These are phyloP conservation scores for Chelmon rostratus DNA, from an alignment of 2,797 vertebrate species.

Conservation along the genomic window DNA sequence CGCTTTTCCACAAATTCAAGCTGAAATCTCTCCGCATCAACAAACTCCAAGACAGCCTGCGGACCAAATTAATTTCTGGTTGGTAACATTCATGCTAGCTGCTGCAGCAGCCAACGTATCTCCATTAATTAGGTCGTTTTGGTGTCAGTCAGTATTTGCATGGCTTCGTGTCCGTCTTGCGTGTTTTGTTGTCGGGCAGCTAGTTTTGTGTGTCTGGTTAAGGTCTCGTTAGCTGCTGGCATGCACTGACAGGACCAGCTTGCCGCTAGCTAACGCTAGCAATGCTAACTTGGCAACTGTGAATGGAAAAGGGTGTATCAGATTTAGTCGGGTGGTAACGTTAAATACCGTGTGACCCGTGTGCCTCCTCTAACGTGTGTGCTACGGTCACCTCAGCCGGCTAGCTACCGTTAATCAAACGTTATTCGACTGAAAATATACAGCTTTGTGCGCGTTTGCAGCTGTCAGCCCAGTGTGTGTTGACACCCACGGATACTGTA, in stretches of 20 bases:
- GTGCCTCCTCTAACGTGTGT: neutral
- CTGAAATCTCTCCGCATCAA: conserved; percentile 27
- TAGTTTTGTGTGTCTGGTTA: neutral
- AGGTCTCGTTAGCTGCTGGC: conserved; percentile 23
- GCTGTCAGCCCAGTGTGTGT: neutral
- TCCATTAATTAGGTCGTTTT: too few relatives aligned
- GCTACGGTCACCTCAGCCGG: neutral
- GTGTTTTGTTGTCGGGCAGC: neutral
- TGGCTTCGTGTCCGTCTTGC: neutral
- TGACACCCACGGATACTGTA: neutral
- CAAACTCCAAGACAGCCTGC: conserved; percentile 41
- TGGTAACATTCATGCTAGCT: conserved; percentile 44
- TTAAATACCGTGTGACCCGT: conserved; percentile 38
- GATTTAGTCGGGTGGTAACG: conserved; percentile 43
- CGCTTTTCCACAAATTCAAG: neutral
- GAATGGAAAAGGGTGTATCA: conserved; percentile 47
- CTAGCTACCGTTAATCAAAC: neutral
- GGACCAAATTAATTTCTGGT: conserved; percentile 36
- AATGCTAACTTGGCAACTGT: conserved; percentile 61
- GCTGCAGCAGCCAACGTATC: neutral
- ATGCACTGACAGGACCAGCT: conserved; percentile 34
- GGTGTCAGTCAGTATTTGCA: neutral
- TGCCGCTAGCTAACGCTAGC: conserved; percentile 66
- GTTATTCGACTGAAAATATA: neutral
- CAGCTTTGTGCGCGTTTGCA: conserved; percentile 13